Evolutionary conservation across 2,113 vertebrate genomes (phyloP), one percentile per base, ranked within the genome.

Genomic region (Perccottus glenii): DNA sequence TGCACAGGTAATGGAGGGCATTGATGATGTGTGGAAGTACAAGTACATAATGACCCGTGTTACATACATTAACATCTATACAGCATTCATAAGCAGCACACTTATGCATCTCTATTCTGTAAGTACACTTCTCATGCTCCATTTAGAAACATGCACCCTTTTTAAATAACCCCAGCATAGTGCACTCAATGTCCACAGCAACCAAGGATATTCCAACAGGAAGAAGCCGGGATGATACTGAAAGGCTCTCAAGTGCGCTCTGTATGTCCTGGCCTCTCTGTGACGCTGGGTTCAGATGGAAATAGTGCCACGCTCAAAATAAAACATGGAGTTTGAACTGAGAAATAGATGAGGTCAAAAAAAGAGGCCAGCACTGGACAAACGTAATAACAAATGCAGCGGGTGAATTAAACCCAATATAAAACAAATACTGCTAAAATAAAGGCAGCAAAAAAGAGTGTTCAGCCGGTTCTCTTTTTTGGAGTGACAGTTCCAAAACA

Each of bases 101-200:
- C 19, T 27, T 6, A 3, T 32, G 64, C 47, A 12, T 36, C 10
- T 19, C 9, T 16, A 32, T 43, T 15, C 16, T 61, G 12, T 40
- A 46, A 60, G 53, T 43, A 56, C 43, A 59, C 70, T 53, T 52
- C n/a, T 45, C 19, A 33, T 59, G n/a, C 86, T 89, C 87, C 92
- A 83, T 83, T 89, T 91, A 91, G 93, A 92, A 94, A 92, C 83
- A 85, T 90, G 16, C 14, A n/a, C 70, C 45, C 12, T n/a, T 51
- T 65, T 48, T 16, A 42, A 60, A 67, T 33, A 43, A 44, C 45
- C 27, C 11, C 50, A 86, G 87, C 64, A 47, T 45, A 86, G 87
- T 59, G 48, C 66, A 89, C 86, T 91, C 92, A 38, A 46, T 35
- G 36, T 38, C 12, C 33, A 2, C 1, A 64, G 59, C 38, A 68